Percentiles rank a stretch among this genome's conserved stretches.
These are phyloP conservation scores for Cyprinodon variegatus DNA, from an alignment of 2,113 vertebrate species.

Conservation along the genomic window DNA sequence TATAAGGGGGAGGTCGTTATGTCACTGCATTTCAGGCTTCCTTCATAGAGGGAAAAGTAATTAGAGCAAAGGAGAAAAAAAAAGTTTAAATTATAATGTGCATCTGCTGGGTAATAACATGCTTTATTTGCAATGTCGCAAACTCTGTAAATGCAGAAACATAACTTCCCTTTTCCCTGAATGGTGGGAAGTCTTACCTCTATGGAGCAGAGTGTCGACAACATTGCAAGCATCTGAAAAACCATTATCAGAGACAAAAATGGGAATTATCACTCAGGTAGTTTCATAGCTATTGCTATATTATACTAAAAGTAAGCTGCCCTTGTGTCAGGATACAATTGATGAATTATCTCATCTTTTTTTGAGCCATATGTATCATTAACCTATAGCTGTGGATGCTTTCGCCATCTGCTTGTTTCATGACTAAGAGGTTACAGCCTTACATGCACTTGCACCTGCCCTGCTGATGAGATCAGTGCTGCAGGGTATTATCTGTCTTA, in stretches of 20 bases:
- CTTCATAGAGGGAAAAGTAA: neutral
- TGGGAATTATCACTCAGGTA: too few species aligned
- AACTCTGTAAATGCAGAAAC: neutral
- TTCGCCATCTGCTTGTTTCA: constrained; percentile 10
- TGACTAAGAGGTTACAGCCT: constrained; percentile 17
- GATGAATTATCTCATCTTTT: neutral
- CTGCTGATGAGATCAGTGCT: constrained; percentile 39
- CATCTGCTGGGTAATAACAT: neutral
- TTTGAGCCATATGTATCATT: neutral
- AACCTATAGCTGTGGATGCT: neutral
- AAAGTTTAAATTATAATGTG: neutral
- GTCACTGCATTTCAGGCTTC: neutral
- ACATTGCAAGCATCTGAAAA: neutral
- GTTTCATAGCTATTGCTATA: neutral
- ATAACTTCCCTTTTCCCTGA: too few species aligned
- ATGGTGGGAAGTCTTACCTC: too few species aligned
- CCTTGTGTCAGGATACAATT: neutral
- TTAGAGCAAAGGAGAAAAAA: too few species aligned
- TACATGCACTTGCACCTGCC: constrained; percentile 12
- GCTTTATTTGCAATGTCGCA: neutral
- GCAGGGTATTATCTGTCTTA: constrained; percentile 31
- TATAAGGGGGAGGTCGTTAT: neutral
- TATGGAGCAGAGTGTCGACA: neutral
- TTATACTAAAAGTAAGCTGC: neutral
- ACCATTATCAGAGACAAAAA: neutral